A percentile compares a stretch with the other conserved stretches of the same genome.
Conservation (phyloP, 2,113 vertebrate genomes). For the Regulus satrapa region DNA sequence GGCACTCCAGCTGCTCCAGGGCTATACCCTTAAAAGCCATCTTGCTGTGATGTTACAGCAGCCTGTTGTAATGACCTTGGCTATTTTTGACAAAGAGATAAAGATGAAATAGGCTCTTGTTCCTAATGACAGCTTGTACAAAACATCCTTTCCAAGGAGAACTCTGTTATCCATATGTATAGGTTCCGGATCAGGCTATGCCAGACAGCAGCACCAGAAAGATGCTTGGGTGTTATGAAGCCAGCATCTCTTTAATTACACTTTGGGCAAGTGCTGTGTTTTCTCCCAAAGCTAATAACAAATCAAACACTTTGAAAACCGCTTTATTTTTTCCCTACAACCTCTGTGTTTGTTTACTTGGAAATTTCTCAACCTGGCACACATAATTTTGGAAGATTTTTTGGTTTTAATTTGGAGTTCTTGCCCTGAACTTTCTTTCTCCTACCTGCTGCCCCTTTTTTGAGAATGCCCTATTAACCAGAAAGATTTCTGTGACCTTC, state of each 20-base stretch:
- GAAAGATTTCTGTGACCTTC: background rate
- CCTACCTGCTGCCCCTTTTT: background rate
- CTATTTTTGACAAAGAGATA: constrained; percentile 24
- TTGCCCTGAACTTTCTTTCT: background rate
- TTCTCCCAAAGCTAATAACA: background rate
- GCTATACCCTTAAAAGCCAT: background rate
- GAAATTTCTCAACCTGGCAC: background rate
- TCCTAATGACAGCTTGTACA: constrained; percentile 23
- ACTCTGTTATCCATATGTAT: background rate
- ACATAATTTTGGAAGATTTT: background rate
- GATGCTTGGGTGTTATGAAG: background rate
- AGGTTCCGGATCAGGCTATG: background rate
- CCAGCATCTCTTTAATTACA: background rate
- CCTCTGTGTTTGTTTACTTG: background rate
- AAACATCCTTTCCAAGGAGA: background rate
- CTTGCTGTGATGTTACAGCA: constrained; percentile 1
- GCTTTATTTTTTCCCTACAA: background rate
- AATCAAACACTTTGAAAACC: background rate
- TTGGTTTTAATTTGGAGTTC: background rate
- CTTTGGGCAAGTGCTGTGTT: background rate
- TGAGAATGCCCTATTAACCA: background rate
- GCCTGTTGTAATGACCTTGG: constrained; percentile 11
- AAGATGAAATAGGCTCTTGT: constrained; percentile 32
- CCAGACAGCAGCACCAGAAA: background rate
- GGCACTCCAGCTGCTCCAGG: constrained; percentile 26